Conservation (phyloP, 2,113 vertebrate species). For the Mus pahari region DNA sequence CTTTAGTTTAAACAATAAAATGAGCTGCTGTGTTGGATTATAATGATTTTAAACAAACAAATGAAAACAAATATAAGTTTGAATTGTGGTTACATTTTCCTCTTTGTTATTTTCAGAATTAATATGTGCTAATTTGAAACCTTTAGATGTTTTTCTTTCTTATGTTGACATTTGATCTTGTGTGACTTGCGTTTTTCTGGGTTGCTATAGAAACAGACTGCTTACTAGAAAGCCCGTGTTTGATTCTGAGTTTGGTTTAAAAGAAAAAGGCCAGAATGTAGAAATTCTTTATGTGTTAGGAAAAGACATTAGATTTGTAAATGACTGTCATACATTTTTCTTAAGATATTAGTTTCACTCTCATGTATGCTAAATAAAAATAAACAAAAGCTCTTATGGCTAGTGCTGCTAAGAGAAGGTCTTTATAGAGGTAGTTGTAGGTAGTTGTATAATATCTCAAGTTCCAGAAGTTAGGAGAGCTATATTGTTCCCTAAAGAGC, state of each 20-base stretch:
- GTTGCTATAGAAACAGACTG: conserved; percentile 37
- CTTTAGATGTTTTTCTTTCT: conserved; percentile 48
- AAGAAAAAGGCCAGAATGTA: neutral
- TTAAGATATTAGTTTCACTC: neutral
- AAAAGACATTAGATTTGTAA: conserved; percentile 13
- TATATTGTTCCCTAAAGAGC: neutral
- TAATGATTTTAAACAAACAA: conserved; percentile 25
- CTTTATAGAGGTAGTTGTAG: neutral
- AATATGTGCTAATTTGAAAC: conserved; percentile 44
- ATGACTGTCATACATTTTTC: conserved; percentile 8
- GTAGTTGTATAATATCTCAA: neutral
- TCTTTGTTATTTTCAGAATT: conserved; percentile 58
- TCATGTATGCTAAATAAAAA: neutral
- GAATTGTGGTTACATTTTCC: conserved; percentile 9
- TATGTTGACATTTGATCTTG: conserved; percentile 42
- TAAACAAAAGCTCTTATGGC: neutral
- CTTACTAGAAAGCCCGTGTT: conserved; percentile 17
- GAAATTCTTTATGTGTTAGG: conserved; percentile 45
- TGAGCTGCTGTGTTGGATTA: neutral
- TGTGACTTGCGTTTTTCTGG: conserved; percentile 45
- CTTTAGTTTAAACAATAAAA: conserved; percentile 41
- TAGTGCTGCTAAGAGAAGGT: neutral
- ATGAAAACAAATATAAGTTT: conserved; percentile 31
- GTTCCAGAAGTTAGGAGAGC: conserved; percentile 23
- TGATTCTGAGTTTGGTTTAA: conserved; percentile 46